These are phyloP conservation scores for Glossophaga mutica DNA, from an alignment of 2,797 vertebrate species.

Conservation along the genomic window DNA sequence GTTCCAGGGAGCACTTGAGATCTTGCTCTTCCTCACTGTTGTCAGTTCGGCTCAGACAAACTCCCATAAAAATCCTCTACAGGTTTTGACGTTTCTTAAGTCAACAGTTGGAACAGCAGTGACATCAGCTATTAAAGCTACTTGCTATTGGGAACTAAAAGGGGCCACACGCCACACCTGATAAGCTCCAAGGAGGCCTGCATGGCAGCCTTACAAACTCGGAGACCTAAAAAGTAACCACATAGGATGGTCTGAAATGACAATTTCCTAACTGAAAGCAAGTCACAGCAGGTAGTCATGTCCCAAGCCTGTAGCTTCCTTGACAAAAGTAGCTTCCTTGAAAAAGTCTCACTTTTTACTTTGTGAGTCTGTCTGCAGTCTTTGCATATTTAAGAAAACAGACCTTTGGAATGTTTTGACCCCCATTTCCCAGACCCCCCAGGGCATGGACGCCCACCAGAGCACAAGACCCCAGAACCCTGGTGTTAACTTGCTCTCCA, in stretches of 20 bases:
- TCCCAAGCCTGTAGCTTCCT: not conserved
- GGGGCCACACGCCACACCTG: not conserved
- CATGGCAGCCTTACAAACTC: not conserved
- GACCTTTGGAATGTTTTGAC: not conserved
- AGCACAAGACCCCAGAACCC: not conserved
- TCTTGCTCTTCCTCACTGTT: not conserved
- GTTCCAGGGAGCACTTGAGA: not conserved
- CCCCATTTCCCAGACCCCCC: not conserved
- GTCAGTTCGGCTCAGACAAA: not conserved
- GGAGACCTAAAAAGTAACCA: not conserved
- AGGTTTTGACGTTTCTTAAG: not conserved
- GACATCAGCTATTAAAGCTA: not conserved
- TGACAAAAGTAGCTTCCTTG: no score
- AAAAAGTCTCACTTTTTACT: not conserved
- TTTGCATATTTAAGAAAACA: not conserved
- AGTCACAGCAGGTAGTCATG: not conserved
- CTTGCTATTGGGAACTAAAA: not conserved
- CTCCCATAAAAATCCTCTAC: not conserved
- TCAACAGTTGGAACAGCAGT: not conserved
- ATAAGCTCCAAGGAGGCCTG: not conserved
- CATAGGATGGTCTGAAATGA: not conserved
- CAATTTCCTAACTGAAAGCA: not conserved
- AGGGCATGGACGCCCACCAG: not conserved
- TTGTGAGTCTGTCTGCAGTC: not conserved
- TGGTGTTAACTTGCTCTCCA: not conserved